phyloP scores from a whole-genome alignment of 2,888 invertebrate species.

The Dynastes hyllus region DNA sequence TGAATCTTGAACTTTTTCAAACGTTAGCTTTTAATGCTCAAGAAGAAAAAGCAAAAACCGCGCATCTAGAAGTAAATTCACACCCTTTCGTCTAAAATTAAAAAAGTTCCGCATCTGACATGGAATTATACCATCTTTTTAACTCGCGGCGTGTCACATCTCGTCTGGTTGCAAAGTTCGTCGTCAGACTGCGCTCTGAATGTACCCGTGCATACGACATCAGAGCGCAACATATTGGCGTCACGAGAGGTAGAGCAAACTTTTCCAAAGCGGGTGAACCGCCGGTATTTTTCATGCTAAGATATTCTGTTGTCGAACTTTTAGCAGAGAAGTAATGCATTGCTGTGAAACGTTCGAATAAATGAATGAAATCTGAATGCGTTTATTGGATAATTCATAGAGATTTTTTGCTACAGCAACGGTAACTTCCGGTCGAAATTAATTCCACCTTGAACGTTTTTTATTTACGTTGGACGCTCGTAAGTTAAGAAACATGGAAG shows the following conservation, averaged over 20 bases:
- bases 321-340: background rate
- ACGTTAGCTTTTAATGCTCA: too few species aligned
- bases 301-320: constrained; percentile 11
- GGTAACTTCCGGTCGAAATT: background rate
- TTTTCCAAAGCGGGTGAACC: background rate
- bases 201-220: background rate
- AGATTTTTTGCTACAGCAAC: background rate
- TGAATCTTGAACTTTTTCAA: too few species aligned
- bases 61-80: background rate
- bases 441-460: background rate
- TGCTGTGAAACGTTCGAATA: background rate
- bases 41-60: too few species aligned
- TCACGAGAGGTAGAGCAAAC: background rate
- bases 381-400: background rate
- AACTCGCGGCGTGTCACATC: background rate
- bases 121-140: background rate
- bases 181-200: background rate
- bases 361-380: constrained; percentile 8
- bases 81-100: background rate
- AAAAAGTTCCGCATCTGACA: constrained; percentile 6
- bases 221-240: background rate
- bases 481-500: too few species aligned
- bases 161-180: background rate
- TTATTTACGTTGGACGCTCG: too few species aligned
- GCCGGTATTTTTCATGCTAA: background rate